phyloP scores from a whole-genome alignment of 1,140 invertebrate genomes.

The Calliphora vicina region DNA sequence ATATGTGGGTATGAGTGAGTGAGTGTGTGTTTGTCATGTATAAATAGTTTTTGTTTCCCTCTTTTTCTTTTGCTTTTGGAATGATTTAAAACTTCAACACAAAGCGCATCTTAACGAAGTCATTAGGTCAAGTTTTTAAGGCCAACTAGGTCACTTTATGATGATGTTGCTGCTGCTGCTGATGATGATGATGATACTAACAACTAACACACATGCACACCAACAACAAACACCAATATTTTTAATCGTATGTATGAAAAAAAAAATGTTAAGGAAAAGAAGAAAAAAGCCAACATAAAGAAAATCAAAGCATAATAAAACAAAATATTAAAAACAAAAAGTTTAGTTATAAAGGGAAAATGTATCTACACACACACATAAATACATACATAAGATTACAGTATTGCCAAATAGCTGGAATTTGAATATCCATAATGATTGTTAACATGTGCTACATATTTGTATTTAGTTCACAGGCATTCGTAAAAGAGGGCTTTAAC shows the following conservation, averaged over 20 bases:
- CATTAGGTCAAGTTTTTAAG: slow-evolving; percentile 62
- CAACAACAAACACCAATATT: not conserved
- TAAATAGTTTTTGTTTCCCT: not conserved
- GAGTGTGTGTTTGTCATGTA: not conserved
- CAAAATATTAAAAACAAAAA: not conserved
- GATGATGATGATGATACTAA: slow-evolving; percentile 38
- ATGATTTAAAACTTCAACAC: slow-evolving; percentile 26
- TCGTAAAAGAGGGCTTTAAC: not conserved
- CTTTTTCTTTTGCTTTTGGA: not conserved
- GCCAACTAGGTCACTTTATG: slow-evolving; percentile 56
- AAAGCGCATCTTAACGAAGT: slow-evolving; percentile 46
- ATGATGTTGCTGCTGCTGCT: slow-evolving; percentile 36
- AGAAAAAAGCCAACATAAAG: not conserved
- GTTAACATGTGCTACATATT: no score
- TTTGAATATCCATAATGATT: no score
- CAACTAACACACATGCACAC: not conserved
- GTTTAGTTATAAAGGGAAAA: no score
- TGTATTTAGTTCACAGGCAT: no score
- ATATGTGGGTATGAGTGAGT: not conserved
- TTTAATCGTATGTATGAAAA: no score
- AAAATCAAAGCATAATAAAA: not conserved
- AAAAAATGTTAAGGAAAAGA: not conserved
- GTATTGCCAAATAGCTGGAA: not conserved
- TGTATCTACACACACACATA: not conserved
- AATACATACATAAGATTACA: not conserved